These are phyloP conservation scores for Volucella inanis DNA, from an alignment of 2,888 invertebrate genomes.

Conservation along the genomic window DNA sequence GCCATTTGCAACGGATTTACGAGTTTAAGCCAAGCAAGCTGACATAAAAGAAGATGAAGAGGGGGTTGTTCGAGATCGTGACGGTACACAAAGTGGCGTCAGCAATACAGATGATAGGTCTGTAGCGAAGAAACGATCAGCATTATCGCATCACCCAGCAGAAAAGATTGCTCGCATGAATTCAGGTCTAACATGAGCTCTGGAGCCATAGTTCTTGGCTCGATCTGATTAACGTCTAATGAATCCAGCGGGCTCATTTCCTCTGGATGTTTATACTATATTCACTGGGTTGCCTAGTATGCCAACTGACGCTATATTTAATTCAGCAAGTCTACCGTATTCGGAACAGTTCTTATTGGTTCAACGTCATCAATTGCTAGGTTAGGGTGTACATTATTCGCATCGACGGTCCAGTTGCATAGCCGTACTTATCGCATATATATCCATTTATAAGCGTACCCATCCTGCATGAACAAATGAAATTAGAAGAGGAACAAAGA, in stretches of 20 bases:
- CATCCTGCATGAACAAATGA: too few species aligned
- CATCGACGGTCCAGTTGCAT: conserved; percentile 84
- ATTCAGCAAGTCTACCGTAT: conserved; percentile 83
- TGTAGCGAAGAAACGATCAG: conserved; percentile 79
- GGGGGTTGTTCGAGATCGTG: conserved; percentile 78
- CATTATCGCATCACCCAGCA: conserved; percentile 82
- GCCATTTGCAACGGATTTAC: conserved; percentile 95
- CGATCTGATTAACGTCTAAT: conserved; percentile 90
- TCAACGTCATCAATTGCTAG: conserved; percentile 87
- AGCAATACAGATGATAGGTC: conserved; percentile 78
- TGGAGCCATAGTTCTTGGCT: conserved; percentile 85
- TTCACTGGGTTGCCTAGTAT: conserved; percentile 81
- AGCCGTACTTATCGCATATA: conserved; percentile 85
- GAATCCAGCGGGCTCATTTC: conserved; percentile 83
- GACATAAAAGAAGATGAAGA: conserved; percentile 89
- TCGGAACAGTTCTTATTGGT: conserved; percentile 94
- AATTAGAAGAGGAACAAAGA: too few species aligned
- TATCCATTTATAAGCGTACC: too few species aligned
- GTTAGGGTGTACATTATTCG: conserved; percentile 86
- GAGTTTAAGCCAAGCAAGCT: conserved; percentile 95
- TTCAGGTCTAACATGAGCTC: conserved; percentile 77
- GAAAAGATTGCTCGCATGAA: conserved; percentile 82
- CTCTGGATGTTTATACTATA: conserved; percentile 82
- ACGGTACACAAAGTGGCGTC: conserved; percentile 86
- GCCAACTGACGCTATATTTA: conserved; percentile 82